Percentiles rank a stretch among this genome's conserved stretches.
phyloP scores from a whole-genome alignment of 1,140 invertebrate species.

The Paraescarpia echinospica region DNA sequence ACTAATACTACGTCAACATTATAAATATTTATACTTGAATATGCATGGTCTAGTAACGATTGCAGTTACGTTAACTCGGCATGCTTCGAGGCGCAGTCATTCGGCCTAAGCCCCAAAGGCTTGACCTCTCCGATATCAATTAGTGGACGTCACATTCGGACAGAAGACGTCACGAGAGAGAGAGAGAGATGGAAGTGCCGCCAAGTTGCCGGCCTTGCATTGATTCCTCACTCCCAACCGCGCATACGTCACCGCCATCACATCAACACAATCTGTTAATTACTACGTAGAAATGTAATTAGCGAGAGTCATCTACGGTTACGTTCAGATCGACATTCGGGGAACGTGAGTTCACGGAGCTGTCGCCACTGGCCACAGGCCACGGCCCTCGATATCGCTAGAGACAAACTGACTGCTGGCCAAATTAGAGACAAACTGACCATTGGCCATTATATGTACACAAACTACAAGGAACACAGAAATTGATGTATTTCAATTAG shows the following conservation, averaged over 20 bases:
- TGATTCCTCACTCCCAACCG: not conserved
- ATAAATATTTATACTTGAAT: slow-evolving; percentile 3
- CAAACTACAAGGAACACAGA: too few relatives aligned
- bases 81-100: not conserved
- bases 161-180: not conserved
- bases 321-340: not conserved
- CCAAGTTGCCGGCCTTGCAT: not conserved
- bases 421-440: too few relatives aligned
- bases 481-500: too few relatives aligned
- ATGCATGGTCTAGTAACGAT: not conserved
- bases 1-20: not conserved
- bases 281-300: slow-evolving; percentile 1
- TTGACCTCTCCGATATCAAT: not conserved
- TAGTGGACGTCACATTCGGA: not conserved
- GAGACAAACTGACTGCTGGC: too few relatives aligned
- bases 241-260: not conserved
- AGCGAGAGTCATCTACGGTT: not conserved
- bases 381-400: not conserved
- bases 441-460: too few relatives aligned
- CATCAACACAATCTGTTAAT: not conserved
- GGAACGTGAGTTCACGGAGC: not conserved
- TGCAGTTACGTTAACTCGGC: not conserved
- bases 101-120: not conserved
- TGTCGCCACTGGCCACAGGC: not conserved
- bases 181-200: not conserved